These are phyloP conservation scores for Drosophila ogumai DNA, from an alignment of 1,140 invertebrate genomes.

Conservation along the genomic window DNA sequence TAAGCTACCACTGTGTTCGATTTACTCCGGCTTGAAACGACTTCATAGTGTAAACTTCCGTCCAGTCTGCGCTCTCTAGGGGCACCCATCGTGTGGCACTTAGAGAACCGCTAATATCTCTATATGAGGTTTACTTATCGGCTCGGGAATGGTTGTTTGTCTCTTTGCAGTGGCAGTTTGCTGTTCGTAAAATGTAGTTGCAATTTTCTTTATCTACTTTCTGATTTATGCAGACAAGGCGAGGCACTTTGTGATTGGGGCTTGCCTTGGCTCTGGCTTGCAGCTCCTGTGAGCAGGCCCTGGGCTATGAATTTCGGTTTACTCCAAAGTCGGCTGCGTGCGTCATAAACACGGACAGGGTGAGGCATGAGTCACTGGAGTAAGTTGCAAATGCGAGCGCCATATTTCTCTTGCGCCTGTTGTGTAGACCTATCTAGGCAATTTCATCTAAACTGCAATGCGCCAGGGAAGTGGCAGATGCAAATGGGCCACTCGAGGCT, in stretches of 20 bases:
- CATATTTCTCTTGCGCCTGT: conserved; percentile 42
- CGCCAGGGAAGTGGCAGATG: conserved; percentile 49
- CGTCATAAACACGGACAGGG: conserved; percentile 42
- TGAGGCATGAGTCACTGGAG: conserved; percentile 45
- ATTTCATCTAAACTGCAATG: conserved; percentile 75
- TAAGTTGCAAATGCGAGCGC: conserved; percentile 11
- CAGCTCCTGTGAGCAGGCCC: conserved; percentile 22
- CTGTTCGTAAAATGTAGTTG: conserved; percentile 46
- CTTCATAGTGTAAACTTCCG: conserved; percentile 51
- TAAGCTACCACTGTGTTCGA: conserved; percentile 36
- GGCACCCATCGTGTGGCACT: conserved; percentile 41
- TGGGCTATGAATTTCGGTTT: conserved; percentile 1
- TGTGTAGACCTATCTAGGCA: conserved; percentile 53
- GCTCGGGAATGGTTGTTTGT: conserved; percentile 12
- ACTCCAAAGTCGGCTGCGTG: conserved; percentile 27
- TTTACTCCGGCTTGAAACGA: background rate
- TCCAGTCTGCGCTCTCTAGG: background rate
- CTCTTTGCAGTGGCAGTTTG: conserved; percentile 28
- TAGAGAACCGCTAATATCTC: conserved; percentile 54
- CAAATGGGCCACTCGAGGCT: conserved; percentile 51
- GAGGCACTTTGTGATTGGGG: conserved; percentile 30
- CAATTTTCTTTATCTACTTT: conserved; percentile 67
- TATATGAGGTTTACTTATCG: conserved; percentile 53
- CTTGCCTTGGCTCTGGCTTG: background rate
- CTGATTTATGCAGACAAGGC: conserved; percentile 65